Conservation (phyloP, 2,797 vertebrate species). For the Trichosurus vulpecula region DNA sequence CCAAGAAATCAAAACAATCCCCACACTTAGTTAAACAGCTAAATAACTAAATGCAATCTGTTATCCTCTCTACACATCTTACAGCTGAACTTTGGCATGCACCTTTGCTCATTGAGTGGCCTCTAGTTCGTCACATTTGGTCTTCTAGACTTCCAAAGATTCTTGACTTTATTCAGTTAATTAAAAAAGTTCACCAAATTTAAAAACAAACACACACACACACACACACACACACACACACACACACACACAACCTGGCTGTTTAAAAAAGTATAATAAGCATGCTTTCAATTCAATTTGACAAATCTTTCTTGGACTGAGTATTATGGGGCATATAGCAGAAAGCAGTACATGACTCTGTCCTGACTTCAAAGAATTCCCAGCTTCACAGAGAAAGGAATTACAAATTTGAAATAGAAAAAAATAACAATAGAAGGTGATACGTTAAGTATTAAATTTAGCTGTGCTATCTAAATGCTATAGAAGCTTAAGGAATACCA, state of each 20-base stretch:
- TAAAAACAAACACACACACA: not conserved
- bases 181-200: not conserved
- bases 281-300: not conserved
- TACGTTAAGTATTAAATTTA: not conserved
- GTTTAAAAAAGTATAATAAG: not conserved
- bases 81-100: not conserved
- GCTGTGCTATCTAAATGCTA: not conserved
- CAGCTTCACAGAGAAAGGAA: not conserved
- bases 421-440: not conserved
- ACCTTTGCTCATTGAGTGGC: not conserved
- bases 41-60: not conserved
- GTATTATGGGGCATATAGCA: not conserved
- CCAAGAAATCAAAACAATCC: slow-evolving; percentile 10
- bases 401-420: not conserved
- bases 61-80: not conserved
- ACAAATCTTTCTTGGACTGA: not conserved
- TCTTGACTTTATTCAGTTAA: not conserved
- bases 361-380: not conserved
- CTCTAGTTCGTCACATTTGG: not conserved
- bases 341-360: not conserved
- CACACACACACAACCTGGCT: not conserved
- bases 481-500: not conserved
- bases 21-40: not conserved
- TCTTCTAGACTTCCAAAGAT: slow-evolving; percentile 1
- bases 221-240: not conserved